These are phyloP conservation scores for Pampus argenteus DNA, from an alignment of 2,797 vertebrate species.

Conservation along the genomic window DNA sequence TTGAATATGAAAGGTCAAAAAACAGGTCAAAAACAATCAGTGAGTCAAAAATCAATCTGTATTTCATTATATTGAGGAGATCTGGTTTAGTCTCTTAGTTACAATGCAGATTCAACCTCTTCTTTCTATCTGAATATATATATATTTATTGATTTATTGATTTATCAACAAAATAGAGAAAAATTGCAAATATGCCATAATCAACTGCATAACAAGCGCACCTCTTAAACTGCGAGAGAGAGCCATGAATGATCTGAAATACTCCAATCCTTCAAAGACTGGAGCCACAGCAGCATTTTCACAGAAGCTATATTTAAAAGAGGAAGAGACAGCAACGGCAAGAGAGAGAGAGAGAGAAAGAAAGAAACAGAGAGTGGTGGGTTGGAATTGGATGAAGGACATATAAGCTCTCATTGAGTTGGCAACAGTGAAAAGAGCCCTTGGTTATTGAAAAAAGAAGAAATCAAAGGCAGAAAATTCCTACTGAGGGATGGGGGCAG, in stretches of 20 bases:
- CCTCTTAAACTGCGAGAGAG: slow-evolving; percentile 53
- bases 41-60: slow-evolving; percentile 18
- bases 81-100: neutral
- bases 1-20: neutral
- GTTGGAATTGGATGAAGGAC: slow-evolving; percentile 80
- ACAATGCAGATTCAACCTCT: neutral
- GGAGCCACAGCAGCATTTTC: slow-evolving; percentile 63
- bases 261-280: slow-evolving; percentile 63
- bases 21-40: slow-evolving; percentile 4
- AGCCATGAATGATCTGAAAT: slow-evolving; percentile 61
- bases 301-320: slow-evolving; percentile 75
- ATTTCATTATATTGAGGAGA: slow-evolving; percentile 1
- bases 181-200: slow-evolving; percentile 32
- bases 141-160: slow-evolving; percentile 14
- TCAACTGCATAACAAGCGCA: slow-evolving; percentile 50
- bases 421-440: slow-evolving; percentile 78
- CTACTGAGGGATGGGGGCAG: slow-evolving; percentile 70
- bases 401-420: slow-evolving; percentile 76
- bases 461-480: slow-evolving; percentile 81
- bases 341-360: slow-evolving; percentile 37
- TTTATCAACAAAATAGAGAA: slow-evolving; percentile 8
- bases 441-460: slow-evolving; percentile 75
- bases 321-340: slow-evolving; percentile 56
- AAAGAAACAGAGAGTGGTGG: slow-evolving; percentile 53
- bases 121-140: neutral